Conservation (phyloP, 1,140 invertebrate genomes). For the roundworm (Caenorhabditis elegans) region DNA sequence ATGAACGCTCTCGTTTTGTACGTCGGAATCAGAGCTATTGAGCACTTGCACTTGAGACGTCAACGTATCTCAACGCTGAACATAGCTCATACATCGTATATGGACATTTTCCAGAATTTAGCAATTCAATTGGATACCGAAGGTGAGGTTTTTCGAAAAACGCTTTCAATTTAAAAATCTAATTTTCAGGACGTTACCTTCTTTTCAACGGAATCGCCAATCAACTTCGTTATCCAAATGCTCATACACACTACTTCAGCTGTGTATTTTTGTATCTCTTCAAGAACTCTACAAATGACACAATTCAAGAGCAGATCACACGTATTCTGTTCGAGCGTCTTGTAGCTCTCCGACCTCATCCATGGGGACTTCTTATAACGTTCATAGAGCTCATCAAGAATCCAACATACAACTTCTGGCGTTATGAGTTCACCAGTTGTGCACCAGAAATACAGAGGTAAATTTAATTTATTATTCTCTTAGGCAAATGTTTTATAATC, state of each 20-base stretch:
- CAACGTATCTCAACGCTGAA: constrained; percentile 90
- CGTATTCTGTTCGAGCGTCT: constrained; percentile 88
- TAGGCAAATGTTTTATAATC: no score
- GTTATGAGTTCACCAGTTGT: constrained; percentile 97
- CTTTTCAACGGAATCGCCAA: constrained; percentile 98
- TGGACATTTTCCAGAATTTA: constrained; percentile 99
- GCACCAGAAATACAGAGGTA: constrained; percentile 97
- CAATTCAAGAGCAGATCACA: constrained; percentile 80
- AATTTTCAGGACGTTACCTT: constrained; percentile 76
- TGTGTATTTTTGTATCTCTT: constrained; percentile 94
- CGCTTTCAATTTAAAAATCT: constrained; percentile 18
- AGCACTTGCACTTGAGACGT: constrained; percentile 71
- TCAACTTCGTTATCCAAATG: constrained; percentile 96
- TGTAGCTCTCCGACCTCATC: constrained; percentile 96
- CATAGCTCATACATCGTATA: constrained; percentile 89
- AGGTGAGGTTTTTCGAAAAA: constrained; percentile 70
- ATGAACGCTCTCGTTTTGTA: constrained; percentile 96
- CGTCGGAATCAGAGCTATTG: constrained; percentile 92
- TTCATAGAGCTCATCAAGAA: constrained; percentile 99
- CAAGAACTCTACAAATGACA: constrained; percentile 93
- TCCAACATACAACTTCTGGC: constrained; percentile 97
- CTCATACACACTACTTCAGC: constrained; percentile 98
- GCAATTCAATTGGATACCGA: constrained; percentile 95
- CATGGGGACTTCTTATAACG: constrained; percentile 96
- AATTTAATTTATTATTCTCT: not conserved